Evolutionary conservation across 2,797 vertebrate species (phyloP).

Genomic region (Spondyliosoma cantharus): DNA sequence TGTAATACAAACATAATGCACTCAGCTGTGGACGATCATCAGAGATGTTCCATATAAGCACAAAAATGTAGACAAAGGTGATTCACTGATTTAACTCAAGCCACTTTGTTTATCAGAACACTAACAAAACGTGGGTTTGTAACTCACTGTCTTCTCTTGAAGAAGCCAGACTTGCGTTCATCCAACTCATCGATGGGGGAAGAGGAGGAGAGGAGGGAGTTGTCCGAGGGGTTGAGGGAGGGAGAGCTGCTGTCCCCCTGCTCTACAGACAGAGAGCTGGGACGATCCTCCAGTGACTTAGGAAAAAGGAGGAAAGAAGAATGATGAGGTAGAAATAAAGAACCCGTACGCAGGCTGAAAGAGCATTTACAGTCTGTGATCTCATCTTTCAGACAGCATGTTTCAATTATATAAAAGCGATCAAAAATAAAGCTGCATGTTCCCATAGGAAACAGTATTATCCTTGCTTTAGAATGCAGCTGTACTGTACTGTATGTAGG

Average conservation of each 20-base stretch:
- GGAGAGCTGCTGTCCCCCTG: constrained; percentile 95
- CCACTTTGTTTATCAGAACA: constrained; percentile 50
- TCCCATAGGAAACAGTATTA: neutral
- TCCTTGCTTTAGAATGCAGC: constrained; percentile 11
- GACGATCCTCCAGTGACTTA: constrained; percentile 95
- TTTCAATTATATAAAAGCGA: constrained; percentile 9
- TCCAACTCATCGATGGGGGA: constrained; percentile 97
- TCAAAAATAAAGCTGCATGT: constrained; percentile 8
- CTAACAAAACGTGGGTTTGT: constrained; percentile 15
- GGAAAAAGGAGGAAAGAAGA: neutral
- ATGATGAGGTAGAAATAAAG: constrained; percentile 1
- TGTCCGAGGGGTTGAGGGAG: constrained; percentile 96
- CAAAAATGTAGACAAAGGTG: constrained; percentile 34
- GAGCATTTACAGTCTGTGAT: neutral
- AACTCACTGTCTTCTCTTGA: constrained; percentile 97
- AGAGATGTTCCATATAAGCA: constrained; percentile 57
- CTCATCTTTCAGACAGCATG: neutral
- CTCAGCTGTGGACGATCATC: constrained; percentile 43
- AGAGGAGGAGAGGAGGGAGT: constrained; percentile 95
- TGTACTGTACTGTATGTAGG: constrained; percentile 13
- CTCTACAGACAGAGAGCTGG: constrained; percentile 94
- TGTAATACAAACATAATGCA: constrained; percentile 38
- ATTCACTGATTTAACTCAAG: constrained; percentile 36
- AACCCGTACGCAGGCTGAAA: neutral
- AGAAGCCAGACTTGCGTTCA: constrained; percentile 93